Evolutionary conservation across 2,113 vertebrate species (phyloP), one percentile per base, ranked within the genome.

Genomic region (Paramormyrops kingsleyae): DNA sequence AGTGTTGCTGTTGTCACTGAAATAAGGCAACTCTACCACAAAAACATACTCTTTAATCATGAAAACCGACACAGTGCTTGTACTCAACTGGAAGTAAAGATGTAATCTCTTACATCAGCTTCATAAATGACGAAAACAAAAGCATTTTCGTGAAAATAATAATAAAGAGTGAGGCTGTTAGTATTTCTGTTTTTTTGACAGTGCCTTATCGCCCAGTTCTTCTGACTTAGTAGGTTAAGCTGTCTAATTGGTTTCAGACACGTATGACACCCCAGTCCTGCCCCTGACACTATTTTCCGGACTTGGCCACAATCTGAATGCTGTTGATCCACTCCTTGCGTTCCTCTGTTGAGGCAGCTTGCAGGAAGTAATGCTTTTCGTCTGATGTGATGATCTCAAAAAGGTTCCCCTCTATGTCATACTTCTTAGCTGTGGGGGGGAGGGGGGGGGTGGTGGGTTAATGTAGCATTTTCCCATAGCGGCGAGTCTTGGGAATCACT

Each of bases 351-450:
- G 97, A 96, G 4, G 97, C 97, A 0, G 98, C 99, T 95, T 99
- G 98, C 91, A 99, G 91, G 91, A 97, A 97, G 90, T 98, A 99
- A 90, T 98, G 98, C 50, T 94, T 93, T 91, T 99, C 98, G n/a
- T 96, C 95, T 17, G 98, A 97, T 4, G 98, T 98, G 95, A 99
- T 99, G 95, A 99, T 97, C 96, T 99, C 99, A 94, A 99, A 99
- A 80, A 99, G 96, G 92, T 99, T 97, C 49, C 97, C 98, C 0
- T 97, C 96, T 31, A 94, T 90, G 0, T 98, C 97, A 3, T 94
- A 93, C 90, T 95, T 99, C 94, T 96, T 99, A 90, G 96, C 98
- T 99, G 92, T 27, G 86, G 88, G 70, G 46, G 39, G 86, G 1
- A 21, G 19, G 77, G 89, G 77, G 89, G n/a, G 74, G 1, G 17